These are phyloP conservation scores for Platysternon megacephalum DNA, from an alignment of 2,113 vertebrate species.

Conservation along the genomic window DNA sequence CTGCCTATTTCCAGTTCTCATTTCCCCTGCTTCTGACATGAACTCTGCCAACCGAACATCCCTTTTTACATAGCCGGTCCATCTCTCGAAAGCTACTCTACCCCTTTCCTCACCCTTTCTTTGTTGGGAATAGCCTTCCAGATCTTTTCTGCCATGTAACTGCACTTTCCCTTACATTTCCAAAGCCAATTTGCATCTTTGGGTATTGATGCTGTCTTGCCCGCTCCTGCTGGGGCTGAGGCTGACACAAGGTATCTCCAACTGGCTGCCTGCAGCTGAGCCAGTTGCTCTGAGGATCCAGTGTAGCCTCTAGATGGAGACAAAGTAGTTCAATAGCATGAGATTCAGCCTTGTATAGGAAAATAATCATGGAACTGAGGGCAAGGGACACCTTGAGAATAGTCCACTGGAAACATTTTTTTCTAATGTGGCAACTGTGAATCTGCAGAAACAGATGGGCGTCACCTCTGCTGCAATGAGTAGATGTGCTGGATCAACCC, in stretches of 20 bases:
- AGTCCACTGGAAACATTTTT: background rate
- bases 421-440: background rate
- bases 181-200: background rate
- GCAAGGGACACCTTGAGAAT: background rate
- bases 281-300: background rate
- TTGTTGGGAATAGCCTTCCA: background rate
- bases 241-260: background rate
- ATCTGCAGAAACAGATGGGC: background rate
- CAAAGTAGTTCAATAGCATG: background rate
- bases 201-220: background rate
- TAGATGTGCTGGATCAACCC: background rate
- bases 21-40: background rate
- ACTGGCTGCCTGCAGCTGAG: no score
- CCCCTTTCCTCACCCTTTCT: accelerated
- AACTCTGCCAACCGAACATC: background rate
- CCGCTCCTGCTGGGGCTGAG: background rate
- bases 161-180: background rate
- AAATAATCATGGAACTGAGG: background rate
- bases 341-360: background rate
- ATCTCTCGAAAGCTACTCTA: background rate
- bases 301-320: background rate
- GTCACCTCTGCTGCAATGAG: background rate
- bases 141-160: background rate
- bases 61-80: background rate
- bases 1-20: background rate